Percentiles rank a stretch among this genome's conserved stretches.
These are phyloP conservation scores for Podarcis cretensis DNA, from an alignment of 2,113 vertebrate genomes.

Conservation along the genomic window DNA sequence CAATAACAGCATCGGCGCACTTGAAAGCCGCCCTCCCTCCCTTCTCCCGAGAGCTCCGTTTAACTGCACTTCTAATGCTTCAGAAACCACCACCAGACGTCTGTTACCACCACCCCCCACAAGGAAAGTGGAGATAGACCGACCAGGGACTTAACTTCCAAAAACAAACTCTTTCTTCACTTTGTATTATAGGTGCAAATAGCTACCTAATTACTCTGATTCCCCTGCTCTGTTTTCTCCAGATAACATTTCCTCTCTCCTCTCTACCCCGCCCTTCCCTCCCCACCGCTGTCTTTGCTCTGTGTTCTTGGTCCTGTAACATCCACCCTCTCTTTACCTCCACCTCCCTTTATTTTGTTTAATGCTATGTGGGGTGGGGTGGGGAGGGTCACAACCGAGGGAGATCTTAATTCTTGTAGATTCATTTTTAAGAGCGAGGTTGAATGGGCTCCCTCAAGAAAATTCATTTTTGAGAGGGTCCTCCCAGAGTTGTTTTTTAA, in stretches of 20 bases:
- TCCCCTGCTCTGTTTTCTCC: conserved; percentile 33
- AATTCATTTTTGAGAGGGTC: background rate
- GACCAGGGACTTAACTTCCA: conserved; percentile 71
- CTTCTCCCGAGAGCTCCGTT: conserved; percentile 66
- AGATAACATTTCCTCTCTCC: background rate
- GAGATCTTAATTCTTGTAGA: background rate
- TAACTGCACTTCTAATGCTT: conserved; percentile 74
- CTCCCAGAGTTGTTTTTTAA: background rate
- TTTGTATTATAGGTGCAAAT: conserved; percentile 78
- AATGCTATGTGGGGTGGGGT: conserved; percentile 2
- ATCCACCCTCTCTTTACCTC: conserved; percentile 35
- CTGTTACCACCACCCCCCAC: conserved; percentile 63
- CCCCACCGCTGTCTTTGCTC: conserved; percentile 9
- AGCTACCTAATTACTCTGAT: conserved; percentile 63
- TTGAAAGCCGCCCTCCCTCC: conserved; percentile 61
- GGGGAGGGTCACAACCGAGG: conserved; percentile 2
- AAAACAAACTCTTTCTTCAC: conserved; percentile 71
- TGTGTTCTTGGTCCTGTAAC: conserved; percentile 41
- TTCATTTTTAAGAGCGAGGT: background rate
- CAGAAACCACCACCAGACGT: conserved; percentile 63
- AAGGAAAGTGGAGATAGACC: conserved; percentile 44
- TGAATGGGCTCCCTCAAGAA: conserved; percentile 9
- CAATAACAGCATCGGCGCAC: conserved; percentile 61
- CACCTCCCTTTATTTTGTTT: conserved; percentile 41
- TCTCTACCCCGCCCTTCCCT: background rate